Evolutionary conservation across 2,888 invertebrate genomes (phyloP).

Genomic region (Nezara viridula): DNA sequence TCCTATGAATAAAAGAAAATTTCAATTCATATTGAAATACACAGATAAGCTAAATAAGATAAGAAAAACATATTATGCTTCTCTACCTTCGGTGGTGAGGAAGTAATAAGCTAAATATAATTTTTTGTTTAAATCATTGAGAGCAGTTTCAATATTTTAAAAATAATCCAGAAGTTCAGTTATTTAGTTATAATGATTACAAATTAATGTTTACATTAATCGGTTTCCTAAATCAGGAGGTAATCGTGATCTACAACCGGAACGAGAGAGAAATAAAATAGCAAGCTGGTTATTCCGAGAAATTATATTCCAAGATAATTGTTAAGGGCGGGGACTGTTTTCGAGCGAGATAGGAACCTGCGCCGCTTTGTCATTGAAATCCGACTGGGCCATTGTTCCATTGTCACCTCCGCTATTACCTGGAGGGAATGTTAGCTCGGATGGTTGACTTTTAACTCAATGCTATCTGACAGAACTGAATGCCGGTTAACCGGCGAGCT

Average conservation of each 20-base stretch:
- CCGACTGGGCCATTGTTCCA: slow-evolving; percentile 53
- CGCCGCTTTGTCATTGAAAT: slow-evolving; percentile 54
- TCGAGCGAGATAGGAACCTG: slow-evolving; percentile 27
- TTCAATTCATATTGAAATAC: too few species aligned
- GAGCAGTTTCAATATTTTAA: too few species aligned
- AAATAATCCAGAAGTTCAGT: too few species aligned
- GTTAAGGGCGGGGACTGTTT: background rate
- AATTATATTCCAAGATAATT: slow-evolving; percentile 43
- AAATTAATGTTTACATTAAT: background rate
- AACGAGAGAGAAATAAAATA: background rate
- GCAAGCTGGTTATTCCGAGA: background rate
- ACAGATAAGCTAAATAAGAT: too few species aligned
- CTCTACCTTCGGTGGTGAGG: too few species aligned
- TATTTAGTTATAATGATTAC: background rate
- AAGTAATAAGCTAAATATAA: too few species aligned
- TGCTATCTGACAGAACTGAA: slow-evolving; percentile 36
- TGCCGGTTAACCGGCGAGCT: slow-evolving; percentile 31
- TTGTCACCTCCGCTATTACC: slow-evolving; percentile 55
- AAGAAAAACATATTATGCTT: too few species aligned
- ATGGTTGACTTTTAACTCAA: slow-evolving; percentile 51
- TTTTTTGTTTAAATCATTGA: too few species aligned
- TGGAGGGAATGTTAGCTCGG: slow-evolving; percentile 44
- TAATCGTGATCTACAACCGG: background rate
- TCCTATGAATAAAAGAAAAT: too few species aligned
- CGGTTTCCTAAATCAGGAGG: background rate